Evolutionary conservation across 2,113 vertebrate species (phyloP), one percentile per base, ranked within the genome.

Genomic region (Urocynchramus pylzowi): DNA sequence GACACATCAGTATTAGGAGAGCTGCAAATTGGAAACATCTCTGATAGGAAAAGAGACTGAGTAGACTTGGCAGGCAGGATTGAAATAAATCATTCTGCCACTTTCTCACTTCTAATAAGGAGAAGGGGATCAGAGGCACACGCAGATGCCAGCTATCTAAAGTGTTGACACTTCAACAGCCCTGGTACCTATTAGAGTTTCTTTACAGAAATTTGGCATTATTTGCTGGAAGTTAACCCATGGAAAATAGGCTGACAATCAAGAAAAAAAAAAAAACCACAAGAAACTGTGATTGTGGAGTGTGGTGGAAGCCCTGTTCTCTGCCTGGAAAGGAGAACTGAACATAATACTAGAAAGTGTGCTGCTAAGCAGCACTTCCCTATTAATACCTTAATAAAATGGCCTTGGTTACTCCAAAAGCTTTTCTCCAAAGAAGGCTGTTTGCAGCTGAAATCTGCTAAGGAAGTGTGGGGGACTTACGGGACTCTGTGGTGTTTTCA

Each of bases 61-160:
- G 33, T 65, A 57, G 63, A 52, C 71, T 77, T 88, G 83, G 71
- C 4, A 27, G 33, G 47, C 68, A 75, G 31, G 47, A 67, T 50
- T 93, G 79, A 89, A 81, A 70, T 93, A 90, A 90, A 87, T 90
- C 26, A 47, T 93, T 63, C 71, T 89, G 76, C 68, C 22, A 45
- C 33, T 65, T 78, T 87, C 77, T 92, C 57, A 54, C 33, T 65
- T 76, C 44, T 63, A 65, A 73, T 87, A 69, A 76, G 53, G 47
- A 54, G 39, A 74, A 53, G 30, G 45, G 35, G 17, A 83, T 93
- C 45, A 90, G 77, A 76, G 33, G 59, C 42, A 19, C 33, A 22
- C n/a, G 42, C 59, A 88, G 92, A 92, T 86, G 85, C 71, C 85
- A 90, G 54, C 79, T 83, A 47, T 88, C 82, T 61, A 11, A 81